phyloP scores from a whole-genome alignment of 2,797 vertebrate species.

The Malurus splendens region DNA sequence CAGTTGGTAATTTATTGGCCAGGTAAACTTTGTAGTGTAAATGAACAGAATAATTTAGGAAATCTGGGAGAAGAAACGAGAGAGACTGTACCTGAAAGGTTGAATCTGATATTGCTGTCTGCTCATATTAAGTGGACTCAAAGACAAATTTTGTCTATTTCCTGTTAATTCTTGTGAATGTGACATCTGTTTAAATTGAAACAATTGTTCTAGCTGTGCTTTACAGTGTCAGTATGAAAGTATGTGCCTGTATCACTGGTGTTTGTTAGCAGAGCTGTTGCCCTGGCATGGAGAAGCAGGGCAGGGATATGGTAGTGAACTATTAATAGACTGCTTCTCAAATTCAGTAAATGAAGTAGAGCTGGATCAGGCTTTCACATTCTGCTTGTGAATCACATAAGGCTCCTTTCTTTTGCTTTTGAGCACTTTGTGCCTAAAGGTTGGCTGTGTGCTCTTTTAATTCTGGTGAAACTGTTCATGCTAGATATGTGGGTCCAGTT shows the following conservation, averaged over 20 bases:
- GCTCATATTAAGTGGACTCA: background rate
- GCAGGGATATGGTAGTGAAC: background rate
- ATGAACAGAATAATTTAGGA: background rate
- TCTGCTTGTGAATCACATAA: background rate
- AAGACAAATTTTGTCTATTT: background rate
- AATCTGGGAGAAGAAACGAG: background rate
- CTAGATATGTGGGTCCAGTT: background rate
- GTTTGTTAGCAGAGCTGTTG: background rate
- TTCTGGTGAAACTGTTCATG: background rate
- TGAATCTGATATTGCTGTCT: background rate
- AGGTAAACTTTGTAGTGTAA: background rate
- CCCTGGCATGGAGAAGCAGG: background rate
- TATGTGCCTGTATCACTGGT: background rate
- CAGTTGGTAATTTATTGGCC: background rate
- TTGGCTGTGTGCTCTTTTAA: background rate
- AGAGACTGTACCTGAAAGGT: background rate
- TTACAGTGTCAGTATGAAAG: background rate
- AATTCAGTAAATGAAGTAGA: constrained; percentile 26
- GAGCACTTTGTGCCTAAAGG: background rate
- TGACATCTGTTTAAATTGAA: background rate
- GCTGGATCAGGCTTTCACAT: background rate
- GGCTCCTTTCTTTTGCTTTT: background rate
- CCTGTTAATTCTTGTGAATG: background rate
- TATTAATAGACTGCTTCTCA: constrained; percentile 48
- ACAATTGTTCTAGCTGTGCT: background rate